Conservation (phyloP, 2,113 vertebrate species). For the Ceyx melanurus region DNA sequence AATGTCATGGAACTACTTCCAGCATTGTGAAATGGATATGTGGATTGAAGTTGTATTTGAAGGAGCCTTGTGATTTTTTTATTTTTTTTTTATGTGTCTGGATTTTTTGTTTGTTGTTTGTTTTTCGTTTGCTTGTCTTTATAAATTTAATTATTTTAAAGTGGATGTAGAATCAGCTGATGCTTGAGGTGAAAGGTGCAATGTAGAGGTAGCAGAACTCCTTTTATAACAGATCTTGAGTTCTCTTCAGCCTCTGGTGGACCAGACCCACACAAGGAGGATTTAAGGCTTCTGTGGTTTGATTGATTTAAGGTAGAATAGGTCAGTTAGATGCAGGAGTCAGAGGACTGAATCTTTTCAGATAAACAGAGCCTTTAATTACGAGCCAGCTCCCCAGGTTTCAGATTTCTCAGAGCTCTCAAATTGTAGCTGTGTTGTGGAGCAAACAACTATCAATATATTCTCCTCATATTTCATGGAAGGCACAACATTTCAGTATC, state of each 20-base stretch:
- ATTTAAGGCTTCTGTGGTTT: neutral
- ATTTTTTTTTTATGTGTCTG: neutral
- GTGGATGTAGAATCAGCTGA: neutral
- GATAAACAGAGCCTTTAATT: neutral
- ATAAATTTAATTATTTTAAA: neutral
- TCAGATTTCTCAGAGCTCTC: neutral
- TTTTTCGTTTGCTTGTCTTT: neutral
- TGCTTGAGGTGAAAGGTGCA: neutral
- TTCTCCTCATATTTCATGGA: neutral
- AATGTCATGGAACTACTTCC: neutral
- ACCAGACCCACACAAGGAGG: neutral
- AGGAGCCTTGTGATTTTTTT: neutral
- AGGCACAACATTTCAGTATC: neutral
- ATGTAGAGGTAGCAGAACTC: neutral
- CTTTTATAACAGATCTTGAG: neutral
- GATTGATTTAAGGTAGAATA: conserved; percentile 33
- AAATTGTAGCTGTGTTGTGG: neutral
- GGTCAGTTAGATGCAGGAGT: conserved; percentile 2
- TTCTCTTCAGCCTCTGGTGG: neutral
- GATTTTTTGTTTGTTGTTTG: too few species aligned
- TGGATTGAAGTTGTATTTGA: neutral
- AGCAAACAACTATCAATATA: neutral
- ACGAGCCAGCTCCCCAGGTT: neutral
- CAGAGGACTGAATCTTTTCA: neutral
- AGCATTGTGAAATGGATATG: fast-evolving